phyloP scores from a whole-genome alignment of 1,140 invertebrate species.

The Orchestia grillus region DNA sequence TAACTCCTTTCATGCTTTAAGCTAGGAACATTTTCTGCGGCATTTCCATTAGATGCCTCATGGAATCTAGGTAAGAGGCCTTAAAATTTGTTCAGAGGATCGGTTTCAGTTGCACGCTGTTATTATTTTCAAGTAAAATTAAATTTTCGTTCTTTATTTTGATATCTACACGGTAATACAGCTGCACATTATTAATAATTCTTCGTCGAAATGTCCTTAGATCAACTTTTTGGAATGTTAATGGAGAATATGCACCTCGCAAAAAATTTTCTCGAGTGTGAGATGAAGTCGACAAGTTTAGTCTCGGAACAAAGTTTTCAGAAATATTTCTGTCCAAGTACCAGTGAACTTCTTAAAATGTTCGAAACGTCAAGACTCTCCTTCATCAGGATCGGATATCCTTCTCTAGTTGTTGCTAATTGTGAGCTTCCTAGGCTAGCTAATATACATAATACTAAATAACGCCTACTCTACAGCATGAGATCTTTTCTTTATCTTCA shows the following conservation, averaged over 20 bases:
- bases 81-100: background rate
- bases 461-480: slow-evolving; percentile 15
- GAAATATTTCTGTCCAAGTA: background rate
- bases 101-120: too few relatives aligned
- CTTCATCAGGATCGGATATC: background rate
- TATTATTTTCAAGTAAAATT: too few relatives aligned
- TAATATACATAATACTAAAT: slow-evolving; percentile 27
- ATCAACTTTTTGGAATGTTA: too few relatives aligned
- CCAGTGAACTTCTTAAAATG: background rate
- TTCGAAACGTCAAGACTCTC: too few relatives aligned
- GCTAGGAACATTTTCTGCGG: background rate
- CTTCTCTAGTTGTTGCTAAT: slow-evolving; percentile 34
- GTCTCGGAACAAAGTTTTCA: background rate
- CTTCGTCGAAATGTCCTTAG: too few relatives aligned
- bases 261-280: background rate
- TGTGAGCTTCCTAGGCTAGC: background rate
- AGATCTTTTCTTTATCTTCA: background rate
- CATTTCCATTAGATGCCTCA: background rate
- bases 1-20: background rate
- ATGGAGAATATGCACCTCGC: too few relatives aligned
- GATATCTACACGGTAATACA: too few relatives aligned
- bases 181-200: too few relatives aligned
- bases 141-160: too few relatives aligned
- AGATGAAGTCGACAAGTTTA: background rate
- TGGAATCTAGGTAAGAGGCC: background rate